Percentiles rank a stretch among this genome's conserved stretches.
phyloP scores from a whole-genome alignment of 2,888 invertebrate genomes.

The Acanthoscelides obtectus region DNA sequence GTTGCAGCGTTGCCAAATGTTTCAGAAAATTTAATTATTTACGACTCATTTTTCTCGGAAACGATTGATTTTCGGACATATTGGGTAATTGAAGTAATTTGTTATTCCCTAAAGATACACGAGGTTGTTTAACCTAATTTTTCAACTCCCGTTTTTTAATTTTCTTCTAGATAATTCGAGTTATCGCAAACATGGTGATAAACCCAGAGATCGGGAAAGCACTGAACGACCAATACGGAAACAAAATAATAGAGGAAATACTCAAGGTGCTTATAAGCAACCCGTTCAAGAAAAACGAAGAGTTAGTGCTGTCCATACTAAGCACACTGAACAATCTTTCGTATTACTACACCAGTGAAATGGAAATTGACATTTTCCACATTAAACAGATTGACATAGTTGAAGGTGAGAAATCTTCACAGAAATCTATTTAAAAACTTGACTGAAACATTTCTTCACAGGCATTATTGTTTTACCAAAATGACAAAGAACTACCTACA shows the following conservation, averaged over 20 bases:
- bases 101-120: too few species aligned
- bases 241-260: constrained; percentile 44
- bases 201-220: constrained; percentile 70
- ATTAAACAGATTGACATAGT: constrained; percentile 49
- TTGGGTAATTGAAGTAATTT: too few species aligned
- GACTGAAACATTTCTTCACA: too few species aligned
- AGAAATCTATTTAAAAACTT: too few species aligned
- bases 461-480: too few species aligned
- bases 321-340: constrained; percentile 83
- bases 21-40: too few species aligned
- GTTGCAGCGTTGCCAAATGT: too few species aligned
- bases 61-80: too few species aligned
- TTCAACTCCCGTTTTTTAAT: background rate
- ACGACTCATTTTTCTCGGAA: too few species aligned
- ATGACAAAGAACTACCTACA: too few species aligned
- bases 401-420: constrained; percentile 40
- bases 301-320: constrained; percentile 71
- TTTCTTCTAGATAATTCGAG: constrained; percentile 61
- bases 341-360: constrained; percentile 59
- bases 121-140: too few species aligned
- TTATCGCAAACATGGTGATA: constrained; percentile 81
- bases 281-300: constrained; percentile 58
- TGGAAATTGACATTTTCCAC: constrained; percentile 47
- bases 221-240: constrained; percentile 50
- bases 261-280: constrained; percentile 47